Evolutionary conservation across 2,113 vertebrate genomes (phyloP).

Genomic region (Phalacrocorax pelagicus): DNA sequence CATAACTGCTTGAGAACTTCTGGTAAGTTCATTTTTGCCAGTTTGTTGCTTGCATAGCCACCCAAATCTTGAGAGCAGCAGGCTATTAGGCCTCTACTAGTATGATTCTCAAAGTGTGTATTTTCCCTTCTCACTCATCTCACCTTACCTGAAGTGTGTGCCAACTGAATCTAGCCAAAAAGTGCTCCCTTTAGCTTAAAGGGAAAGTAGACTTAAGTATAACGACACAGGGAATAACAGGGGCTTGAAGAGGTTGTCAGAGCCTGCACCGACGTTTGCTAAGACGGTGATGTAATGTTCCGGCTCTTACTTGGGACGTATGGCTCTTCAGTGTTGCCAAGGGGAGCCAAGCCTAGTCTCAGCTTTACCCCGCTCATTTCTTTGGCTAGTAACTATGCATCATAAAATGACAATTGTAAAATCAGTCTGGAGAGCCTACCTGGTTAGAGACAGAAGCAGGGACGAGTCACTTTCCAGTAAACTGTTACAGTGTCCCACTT

Average conservation of each 20-base stretch:
- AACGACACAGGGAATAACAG: neutral
- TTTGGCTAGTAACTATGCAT: neutral
- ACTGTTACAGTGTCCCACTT: neutral
- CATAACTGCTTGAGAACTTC: neutral
- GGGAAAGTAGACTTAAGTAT: neutral
- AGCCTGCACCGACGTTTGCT: neutral
- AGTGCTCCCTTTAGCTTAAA: neutral
- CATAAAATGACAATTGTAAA: neutral
- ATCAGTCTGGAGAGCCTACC: neutral
- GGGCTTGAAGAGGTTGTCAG: neutral
- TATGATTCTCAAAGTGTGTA: neutral
- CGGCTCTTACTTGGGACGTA: neutral
- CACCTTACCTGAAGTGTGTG: neutral
- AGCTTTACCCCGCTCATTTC: neutral
- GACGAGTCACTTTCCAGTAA: neutral
- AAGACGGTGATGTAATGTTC: neutral
- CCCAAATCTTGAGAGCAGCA: neutral
- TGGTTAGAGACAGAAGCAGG: neutral
- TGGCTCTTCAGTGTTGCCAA: neutral
- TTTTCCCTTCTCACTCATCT: neutral
- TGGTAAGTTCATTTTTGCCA: neutral
- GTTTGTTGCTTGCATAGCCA: neutral
- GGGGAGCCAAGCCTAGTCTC: neutral
- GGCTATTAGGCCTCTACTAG: neutral
- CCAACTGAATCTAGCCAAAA: neutral